Evolutionary conservation across 1,140 invertebrate genomes (phyloP), one percentile per base, ranked within the genome.

Genomic region (Drosophila pallidifrons): DNA sequence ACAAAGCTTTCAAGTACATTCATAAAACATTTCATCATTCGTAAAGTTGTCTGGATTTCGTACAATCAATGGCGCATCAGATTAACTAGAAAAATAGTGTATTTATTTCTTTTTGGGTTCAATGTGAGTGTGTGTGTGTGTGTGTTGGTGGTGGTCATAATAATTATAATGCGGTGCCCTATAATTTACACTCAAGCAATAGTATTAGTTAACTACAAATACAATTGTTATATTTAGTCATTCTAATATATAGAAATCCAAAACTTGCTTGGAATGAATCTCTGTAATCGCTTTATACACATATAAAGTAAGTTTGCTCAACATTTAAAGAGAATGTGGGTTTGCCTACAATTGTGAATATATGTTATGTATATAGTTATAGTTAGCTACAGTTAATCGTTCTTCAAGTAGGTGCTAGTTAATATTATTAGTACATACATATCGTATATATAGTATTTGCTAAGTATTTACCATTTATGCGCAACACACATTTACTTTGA

Each of bases 241-340:
- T 51, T 43, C 46, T 7, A 20, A 49, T 5, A 5, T 13, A 3
- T 49, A 10, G 6, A 10, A 25, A 25, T 25, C 20, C 35, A 10
- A 38, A 38, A 38, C 3, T 38, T 8, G 2, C 35, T 38, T 38
- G 35, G 10, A 38, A 32, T 32, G 35, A 10, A 38, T 38, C 35
- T 79, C 15, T 70, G 51, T 79, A 57, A 49, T 65, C 65, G 64
- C 65, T 87, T 73, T 79, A 73, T 88, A 79, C 79, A 82, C 79
- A 82, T 61, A 82, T 77, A 86, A 86, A 82, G 77, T 80, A 72
- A 83, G 52, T 75, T 82, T 25, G 43, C 41, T 75, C 54, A 82
- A 76, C 68, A 74, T 82, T 69, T 71, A 77, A 77, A 68, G 41
- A 66, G 64, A 59, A 60, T 83, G 66, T 71, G 20, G 20, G 20